Evolutionary conservation across 2,888 invertebrate species (phyloP).

Genomic region (Tillus elongatus): DNA sequence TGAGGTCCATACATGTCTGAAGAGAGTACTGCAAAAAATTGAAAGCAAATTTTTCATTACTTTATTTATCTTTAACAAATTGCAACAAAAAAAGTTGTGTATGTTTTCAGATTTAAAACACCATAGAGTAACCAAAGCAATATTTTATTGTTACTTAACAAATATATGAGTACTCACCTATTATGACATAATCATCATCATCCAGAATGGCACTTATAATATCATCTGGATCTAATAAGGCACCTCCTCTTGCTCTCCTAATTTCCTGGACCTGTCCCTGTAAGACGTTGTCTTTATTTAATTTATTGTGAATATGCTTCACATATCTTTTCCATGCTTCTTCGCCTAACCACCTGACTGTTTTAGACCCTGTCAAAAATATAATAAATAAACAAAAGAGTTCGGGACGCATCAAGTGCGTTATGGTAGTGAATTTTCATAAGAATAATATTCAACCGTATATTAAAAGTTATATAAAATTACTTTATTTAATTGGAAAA

Average conservation of each 20-base stretch:
- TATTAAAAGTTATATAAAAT: too few species aligned
- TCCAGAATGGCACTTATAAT: slow-evolving; percentile 46
- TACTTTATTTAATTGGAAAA: too few species aligned
- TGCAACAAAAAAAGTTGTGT: too few species aligned
- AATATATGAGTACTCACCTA: slow-evolving; percentile 42
- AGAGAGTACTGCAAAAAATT: slow-evolving; percentile 27
- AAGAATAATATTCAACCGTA: too few species aligned
- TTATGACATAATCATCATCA: slow-evolving; percentile 52
- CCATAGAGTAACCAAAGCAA: too few species aligned
- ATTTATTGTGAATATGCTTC: slow-evolving; percentile 30
- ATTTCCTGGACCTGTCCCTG: slow-evolving; percentile 40
- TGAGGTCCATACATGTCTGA: slow-evolving; percentile 23
- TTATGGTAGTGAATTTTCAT: too few species aligned
- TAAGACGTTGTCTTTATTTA: slow-evolving; percentile 21
- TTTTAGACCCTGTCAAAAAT: slow-evolving; percentile 32
- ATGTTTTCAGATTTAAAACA: too few species aligned
- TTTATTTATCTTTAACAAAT: too few species aligned
- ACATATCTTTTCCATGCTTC: slow-evolving; percentile 44
- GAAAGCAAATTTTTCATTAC: too few species aligned
- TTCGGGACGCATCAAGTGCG: too few species aligned
- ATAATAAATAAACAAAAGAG: slow-evolving; percentile 1
- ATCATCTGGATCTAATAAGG: slow-evolving; percentile 50
- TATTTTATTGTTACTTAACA: too few species aligned
- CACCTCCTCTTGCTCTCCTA: slow-evolving; percentile 50
- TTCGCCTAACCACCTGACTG: slow-evolving; percentile 46